A percentile compares a stretch with the other conserved stretches of the same genome.
phyloP scores from a whole-genome alignment of 2,797 vertebrate species.

The Forpus xanthops region DNA sequence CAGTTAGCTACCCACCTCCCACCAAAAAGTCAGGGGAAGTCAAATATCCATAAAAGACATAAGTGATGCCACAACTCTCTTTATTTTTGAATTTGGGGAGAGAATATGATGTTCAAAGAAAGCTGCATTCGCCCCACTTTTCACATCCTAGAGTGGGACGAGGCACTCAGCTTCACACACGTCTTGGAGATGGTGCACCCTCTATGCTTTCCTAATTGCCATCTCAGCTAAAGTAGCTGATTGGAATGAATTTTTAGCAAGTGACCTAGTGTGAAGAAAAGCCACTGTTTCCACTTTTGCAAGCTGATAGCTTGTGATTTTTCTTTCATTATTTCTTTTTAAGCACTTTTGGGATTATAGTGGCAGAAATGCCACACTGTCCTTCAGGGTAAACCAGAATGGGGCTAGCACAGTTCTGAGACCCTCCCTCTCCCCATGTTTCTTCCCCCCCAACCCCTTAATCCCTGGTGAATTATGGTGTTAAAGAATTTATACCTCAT shows the following conservation, averaged over 20 bases:
- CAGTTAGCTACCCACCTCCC: neutral
- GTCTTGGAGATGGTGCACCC: neutral
- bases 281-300: constrained; percentile 2
- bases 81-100: neutral
- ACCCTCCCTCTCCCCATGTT: constrained; percentile 32
- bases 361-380: neutral
- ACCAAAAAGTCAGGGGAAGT: neutral
- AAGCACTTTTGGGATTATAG: neutral
- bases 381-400: constrained; percentile 43
- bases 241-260: constrained; percentile 26
- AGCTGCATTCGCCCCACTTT: neutral
- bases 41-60: neutral
- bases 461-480: constrained; percentile 56
- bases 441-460: neutral
- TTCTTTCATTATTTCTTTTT: neutral
- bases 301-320: neutral
- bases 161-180: neutral
- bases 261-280: constrained; percentile 27
- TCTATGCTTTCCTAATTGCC: neutral
- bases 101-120: neutral
- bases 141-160: neutral
- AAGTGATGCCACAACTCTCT: neutral
- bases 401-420: constrained; percentile 52
- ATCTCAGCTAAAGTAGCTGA: neutral
- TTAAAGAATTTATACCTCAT: constrained; percentile 74